A percentile compares a stretch with the other conserved stretches of the same genome.
Conservation (phyloP, 2,888 invertebrate species). For the Acheta domesticus region DNA sequence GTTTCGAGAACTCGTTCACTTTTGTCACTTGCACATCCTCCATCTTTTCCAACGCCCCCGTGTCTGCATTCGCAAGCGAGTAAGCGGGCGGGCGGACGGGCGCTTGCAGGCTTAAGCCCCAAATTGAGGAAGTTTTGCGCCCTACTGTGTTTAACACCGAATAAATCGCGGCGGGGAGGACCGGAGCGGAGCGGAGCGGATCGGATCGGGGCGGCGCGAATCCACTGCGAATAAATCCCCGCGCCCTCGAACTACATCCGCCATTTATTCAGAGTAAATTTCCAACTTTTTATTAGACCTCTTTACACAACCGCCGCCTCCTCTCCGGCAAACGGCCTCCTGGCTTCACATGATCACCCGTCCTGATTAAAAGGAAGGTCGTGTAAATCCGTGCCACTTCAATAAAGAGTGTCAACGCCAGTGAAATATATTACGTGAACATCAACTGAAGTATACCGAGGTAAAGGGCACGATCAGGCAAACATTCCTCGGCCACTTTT, state of each 20-base stretch:
- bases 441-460: not conserved
- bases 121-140: constrained; percentile 7
- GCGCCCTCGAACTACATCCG: not conserved
- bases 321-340: no score
- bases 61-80: not conserved
- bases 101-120: not conserved
- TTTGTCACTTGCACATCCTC: not conserved
- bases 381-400: not conserved
- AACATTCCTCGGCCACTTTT: not conserved
- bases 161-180: not conserved
- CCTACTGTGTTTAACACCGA: constrained; percentile 18
- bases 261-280: constrained; percentile 18
- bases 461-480: not conserved
- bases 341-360: not conserved
- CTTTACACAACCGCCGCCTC: not conserved
- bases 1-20: not conserved
- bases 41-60: not conserved
- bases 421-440: not conserved
- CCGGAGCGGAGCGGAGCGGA: no score
- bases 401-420: not conserved
- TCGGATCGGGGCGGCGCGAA: not conserved
- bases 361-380: not conserved
- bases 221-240: not conserved
- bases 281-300: constrained; percentile 1
- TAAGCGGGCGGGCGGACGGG: no score